Evolutionary conservation across 2,888 invertebrate species (phyloP).

Genomic region (Drosophila flavopinicola): DNA sequence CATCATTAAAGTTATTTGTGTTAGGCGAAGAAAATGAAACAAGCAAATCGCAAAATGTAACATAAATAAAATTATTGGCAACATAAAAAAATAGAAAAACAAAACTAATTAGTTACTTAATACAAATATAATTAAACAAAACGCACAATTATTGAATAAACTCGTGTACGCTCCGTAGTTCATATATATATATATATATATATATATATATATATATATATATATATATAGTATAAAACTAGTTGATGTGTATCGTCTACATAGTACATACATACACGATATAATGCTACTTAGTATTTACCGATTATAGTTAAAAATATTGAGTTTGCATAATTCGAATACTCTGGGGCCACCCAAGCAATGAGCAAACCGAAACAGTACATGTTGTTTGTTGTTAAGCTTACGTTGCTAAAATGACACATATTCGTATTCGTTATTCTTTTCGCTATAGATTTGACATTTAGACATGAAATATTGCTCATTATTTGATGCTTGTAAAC

Average conservation of each 20-base stretch:
- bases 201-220: constrained; percentile 1
- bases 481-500: constrained; percentile 66
- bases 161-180: constrained; percentile 19
- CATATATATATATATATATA: constrained; percentile 13
- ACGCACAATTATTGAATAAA: constrained; percentile 32
- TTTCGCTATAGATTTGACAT: constrained; percentile 68
- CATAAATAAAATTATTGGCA: constrained; percentile 53
- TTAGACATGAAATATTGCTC: constrained; percentile 78
- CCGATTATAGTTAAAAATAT: constrained; percentile 51
- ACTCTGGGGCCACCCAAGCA: constrained; percentile 35
- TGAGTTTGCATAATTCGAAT: constrained; percentile 73
- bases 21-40: constrained; percentile 38
- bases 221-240: constrained; percentile 35
- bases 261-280: constrained; percentile 36
- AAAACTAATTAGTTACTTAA: constrained; percentile 31
- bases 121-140: constrained; percentile 14
- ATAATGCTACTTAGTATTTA: constrained; percentile 59
- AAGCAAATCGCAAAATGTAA: constrained; percentile 46
- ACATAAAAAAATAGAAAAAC: constrained; percentile 47
- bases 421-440: constrained; percentile 42
- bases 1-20: constrained; percentile 37
- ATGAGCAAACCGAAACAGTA: constrained; percentile 42
- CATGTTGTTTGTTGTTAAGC: constrained; percentile 29
- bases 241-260: constrained; percentile 38
- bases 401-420: constrained; percentile 72